These are phyloP conservation scores for Callocephalon fimbriatum DNA, from an alignment of 2,113 vertebrate species.

Conservation along the genomic window DNA sequence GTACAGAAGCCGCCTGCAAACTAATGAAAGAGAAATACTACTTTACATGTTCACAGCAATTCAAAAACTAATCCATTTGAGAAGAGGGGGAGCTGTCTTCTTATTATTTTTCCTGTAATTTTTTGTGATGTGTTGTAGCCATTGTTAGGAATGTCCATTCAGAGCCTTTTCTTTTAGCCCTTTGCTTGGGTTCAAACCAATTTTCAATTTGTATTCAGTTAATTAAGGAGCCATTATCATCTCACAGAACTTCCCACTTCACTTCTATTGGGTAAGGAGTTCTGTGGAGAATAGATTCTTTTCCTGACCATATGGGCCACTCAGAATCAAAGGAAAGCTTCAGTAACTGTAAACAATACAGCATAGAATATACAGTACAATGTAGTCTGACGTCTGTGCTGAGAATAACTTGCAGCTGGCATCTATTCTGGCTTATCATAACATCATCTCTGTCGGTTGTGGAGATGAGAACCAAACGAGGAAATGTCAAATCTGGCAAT, in stretches of 20 bases:
- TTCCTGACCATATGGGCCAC: conserved; percentile 33
- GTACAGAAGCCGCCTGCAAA: background rate
- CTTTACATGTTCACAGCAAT: rapidly evolving
- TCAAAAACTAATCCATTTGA: background rate
- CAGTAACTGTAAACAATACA: conserved; percentile 44
- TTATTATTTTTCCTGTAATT: background rate
- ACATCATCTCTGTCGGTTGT: conserved; percentile 40
- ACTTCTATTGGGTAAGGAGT: background rate
- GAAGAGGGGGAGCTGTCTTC: background rate
- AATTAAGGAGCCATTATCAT: background rate
- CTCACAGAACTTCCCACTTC: background rate
- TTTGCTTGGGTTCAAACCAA: background rate
- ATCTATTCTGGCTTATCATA: conserved; percentile 65
- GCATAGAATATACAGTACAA: conserved; percentile 5
- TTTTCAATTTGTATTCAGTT: background rate
- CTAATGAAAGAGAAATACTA: background rate
- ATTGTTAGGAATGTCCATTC: background rate
- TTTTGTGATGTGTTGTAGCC: background rate
- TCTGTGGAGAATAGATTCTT: conserved; percentile 3
- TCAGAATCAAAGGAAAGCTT: conserved; percentile 58
- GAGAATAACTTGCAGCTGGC: conserved; percentile 72
- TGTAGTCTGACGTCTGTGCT: conserved; percentile 55
- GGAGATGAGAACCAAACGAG: conserved; percentile 56
- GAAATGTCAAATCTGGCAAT: conserved; percentile 38
- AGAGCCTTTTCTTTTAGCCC: background rate